Conservation (phyloP, 1,140 invertebrate species). For the Bemisia tabaci region DNA sequence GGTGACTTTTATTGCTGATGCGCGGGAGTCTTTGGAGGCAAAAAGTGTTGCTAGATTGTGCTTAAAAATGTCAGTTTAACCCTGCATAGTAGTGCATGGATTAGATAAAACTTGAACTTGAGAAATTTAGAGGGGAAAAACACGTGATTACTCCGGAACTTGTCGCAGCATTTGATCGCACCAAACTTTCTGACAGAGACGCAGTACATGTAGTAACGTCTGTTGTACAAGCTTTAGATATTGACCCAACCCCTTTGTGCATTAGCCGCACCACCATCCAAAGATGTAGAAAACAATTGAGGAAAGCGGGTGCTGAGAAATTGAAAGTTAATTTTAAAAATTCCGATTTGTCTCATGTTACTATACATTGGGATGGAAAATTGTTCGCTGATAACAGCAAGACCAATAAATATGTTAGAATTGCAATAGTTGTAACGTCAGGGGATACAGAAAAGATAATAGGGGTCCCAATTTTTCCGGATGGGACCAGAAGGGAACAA, state of each 20-base stretch:
- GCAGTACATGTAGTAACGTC: constrained; percentile 16
- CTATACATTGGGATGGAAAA: constrained; percentile 21
- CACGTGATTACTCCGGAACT: no score
- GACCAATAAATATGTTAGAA: background rate
- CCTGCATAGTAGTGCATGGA: no score
- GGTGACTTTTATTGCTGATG: no score
- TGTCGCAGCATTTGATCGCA: no score
- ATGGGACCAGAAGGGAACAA: constrained; percentile 6
- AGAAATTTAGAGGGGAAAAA: no score
- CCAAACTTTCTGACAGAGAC: constrained; percentile 17
- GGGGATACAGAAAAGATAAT: constrained; percentile 11
- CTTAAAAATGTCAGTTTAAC: no score
- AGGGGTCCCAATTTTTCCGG: constrained; percentile 5
- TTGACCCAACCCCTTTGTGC: constrained; percentile 11
- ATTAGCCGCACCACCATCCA: constrained; percentile 18
- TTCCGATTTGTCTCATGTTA: constrained; percentile 8
- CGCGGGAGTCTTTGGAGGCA: no score
- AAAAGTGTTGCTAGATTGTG: no score
- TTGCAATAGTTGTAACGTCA: constrained; percentile 9
- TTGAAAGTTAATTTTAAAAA: constrained; percentile 15
- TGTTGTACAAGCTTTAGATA: constrained; percentile 13
- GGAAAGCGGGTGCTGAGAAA: constrained; percentile 4
- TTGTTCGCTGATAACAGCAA: constrained; percentile 19
- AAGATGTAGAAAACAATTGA: constrained; percentile 13
- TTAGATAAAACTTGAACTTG: no score